A percentile compares a stretch with the other conserved stretches of the same genome.
These are phyloP conservation scores for Sylvia atricapilla DNA, from an alignment of 2,113 vertebrate species.

Conservation along the genomic window DNA sequence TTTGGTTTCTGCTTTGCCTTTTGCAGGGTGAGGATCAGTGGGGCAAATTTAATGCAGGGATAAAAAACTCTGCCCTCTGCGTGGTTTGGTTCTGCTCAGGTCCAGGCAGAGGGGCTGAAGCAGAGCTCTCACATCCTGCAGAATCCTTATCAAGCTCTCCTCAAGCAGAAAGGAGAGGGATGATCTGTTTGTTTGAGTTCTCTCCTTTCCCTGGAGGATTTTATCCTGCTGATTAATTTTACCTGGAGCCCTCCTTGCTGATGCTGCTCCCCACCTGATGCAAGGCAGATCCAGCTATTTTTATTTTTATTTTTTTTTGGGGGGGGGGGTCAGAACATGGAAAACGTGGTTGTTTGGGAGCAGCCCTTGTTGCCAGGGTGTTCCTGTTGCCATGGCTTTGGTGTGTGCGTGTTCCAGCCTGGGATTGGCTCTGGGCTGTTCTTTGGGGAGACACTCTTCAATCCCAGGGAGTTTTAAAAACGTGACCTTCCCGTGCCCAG, in stretches of 20 bases:
- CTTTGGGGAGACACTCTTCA: background rate
- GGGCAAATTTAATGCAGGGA: background rate
- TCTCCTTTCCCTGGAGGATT: background rate
- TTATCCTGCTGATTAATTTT: background rate
- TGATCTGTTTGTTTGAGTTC: background rate
- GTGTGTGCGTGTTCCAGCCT: background rate
- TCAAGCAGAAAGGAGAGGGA: background rate
- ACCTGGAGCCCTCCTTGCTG: background rate
- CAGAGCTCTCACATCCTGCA: background rate
- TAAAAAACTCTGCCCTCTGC: background rate
- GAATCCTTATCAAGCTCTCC: background rate
- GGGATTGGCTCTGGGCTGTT: constrained; percentile 24
- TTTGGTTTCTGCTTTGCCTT: background rate
- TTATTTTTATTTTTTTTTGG: background rate
- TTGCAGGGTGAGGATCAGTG: background rate
- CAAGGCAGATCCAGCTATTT: background rate
- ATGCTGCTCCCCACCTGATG: background rate
- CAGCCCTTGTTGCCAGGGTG: constrained; percentile 56
- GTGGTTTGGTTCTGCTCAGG: background rate
- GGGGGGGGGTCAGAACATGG: background rate
- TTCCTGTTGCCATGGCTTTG: constrained; percentile 55
- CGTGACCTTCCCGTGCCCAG: accelerated
- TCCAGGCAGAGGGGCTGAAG: background rate
- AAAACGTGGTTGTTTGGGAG: background rate
- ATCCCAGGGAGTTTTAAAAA: background rate